Conservation (phyloP, 2,113 vertebrate species). For the Gulo gulo region DNA sequence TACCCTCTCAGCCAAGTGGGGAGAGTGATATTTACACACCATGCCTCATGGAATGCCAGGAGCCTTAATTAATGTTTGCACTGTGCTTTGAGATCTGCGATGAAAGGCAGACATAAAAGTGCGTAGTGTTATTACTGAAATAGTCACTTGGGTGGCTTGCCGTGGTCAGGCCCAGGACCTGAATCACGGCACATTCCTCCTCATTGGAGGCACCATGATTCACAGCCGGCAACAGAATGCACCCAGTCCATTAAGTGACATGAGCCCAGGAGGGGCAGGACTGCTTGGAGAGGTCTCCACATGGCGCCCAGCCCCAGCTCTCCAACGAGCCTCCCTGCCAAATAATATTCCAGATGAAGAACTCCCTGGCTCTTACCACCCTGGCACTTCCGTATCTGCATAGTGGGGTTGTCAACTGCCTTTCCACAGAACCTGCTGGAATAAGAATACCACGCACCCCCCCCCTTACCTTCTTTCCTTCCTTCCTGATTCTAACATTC, state of each 20-base stretch:
- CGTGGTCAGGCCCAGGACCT: constrained; percentile 16
- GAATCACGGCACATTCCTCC: constrained; percentile 62
- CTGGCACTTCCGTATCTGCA: neutral
- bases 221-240: constrained; percentile 28
- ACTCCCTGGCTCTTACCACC: neutral
- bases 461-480: neutral
- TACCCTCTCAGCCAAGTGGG: neutral
- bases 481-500: neutral
- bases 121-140: constrained; percentile 59
- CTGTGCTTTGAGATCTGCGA: constrained; percentile 45
- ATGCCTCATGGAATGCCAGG: neutral
- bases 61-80: constrained; percentile 71
- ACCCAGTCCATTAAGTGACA: neutral
- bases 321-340: neutral
- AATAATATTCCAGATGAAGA: neutral
- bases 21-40: constrained; percentile 61
- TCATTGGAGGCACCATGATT: neutral
- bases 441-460: neutral
- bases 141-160: constrained; percentile 44
- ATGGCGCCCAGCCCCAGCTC: neutral
- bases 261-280: neutral
- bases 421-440: neutral
- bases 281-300: neutral
- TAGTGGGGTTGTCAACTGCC: neutral
- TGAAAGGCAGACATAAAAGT: constrained; percentile 72